These are phyloP conservation scores for Hylaea fasciaria DNA, from an alignment of 2,888 invertebrate genomes.

Conservation along the genomic window DNA sequence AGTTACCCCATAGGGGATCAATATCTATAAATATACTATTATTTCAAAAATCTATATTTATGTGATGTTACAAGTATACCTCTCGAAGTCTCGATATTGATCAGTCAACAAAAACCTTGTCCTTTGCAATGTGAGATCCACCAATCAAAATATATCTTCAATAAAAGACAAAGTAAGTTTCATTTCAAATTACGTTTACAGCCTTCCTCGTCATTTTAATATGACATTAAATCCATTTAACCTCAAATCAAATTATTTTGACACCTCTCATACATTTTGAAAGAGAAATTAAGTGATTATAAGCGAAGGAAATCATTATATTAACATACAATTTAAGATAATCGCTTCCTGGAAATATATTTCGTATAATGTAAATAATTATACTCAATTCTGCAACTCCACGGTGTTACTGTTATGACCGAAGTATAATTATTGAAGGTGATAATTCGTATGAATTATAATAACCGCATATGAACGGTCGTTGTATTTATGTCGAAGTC, in stretches of 20 bases:
- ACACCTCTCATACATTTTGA: slow-evolving; percentile 16
- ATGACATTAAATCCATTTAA: slow-evolving; percentile 17
- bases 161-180: slow-evolving; percentile 5
- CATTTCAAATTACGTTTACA: slow-evolving; percentile 5
- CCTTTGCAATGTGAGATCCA: background rate
- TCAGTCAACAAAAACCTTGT: background rate
- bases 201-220: slow-evolving; percentile 18
- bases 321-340: slow-evolving; percentile 15
- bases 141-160: background rate
- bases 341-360: slow-evolving; percentile 15
- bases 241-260: slow-evolving; percentile 16
- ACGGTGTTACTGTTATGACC: slow-evolving; percentile 9
- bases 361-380: slow-evolving; percentile 12
- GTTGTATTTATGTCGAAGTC: background rate
- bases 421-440: slow-evolving; percentile 12
- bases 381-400: slow-evolving; percentile 2
- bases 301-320: slow-evolving; percentile 26
- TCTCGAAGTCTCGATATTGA: too few species aligned
- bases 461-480: background rate
- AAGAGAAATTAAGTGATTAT: slow-evolving; percentile 28
- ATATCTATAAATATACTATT: too few species aligned
- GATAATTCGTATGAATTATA: slow-evolving; percentile 17
- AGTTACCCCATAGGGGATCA: too few species aligned
- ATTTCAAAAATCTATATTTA: too few species aligned
- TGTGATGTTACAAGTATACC: too few species aligned